A percentile compares a stretch with the other conserved stretches of the same genome.
Conservation (phyloP, 2,888 invertebrate genomes). For the Drosophila paranaensis region DNA sequence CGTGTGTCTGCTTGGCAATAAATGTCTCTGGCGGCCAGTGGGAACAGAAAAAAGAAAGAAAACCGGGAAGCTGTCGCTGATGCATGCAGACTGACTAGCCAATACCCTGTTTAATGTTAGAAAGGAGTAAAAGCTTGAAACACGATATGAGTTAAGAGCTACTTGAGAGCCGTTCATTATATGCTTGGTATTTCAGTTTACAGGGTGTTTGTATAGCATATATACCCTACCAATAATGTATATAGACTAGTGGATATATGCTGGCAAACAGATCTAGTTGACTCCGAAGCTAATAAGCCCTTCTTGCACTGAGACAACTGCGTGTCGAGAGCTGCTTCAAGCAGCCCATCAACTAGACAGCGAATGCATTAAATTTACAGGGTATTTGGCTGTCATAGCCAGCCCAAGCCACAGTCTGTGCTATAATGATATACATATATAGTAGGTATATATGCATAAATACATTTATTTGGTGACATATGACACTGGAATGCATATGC, state of each 20-base stretch:
- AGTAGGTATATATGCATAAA: too few species aligned
- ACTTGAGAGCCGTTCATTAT: not conserved
- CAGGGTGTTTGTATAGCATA: too few species aligned
- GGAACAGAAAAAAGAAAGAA: conserved; percentile 27
- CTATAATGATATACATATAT: not conserved
- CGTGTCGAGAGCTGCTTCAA: too few species aligned
- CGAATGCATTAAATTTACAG: not conserved
- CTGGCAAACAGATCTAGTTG: too few species aligned
- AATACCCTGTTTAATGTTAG: not conserved
- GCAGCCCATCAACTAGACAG: too few species aligned
- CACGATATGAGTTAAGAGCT: not conserved
- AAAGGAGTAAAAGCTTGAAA: not conserved
- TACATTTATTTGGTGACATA: not conserved
- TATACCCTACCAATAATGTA: too few species aligned
- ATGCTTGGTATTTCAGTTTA: too few species aligned
- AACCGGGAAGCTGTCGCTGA: not conserved
- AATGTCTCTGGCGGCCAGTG: conserved; percentile 76
- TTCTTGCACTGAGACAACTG: too few species aligned
- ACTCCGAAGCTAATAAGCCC: too few species aligned
- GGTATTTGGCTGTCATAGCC: not conserved
- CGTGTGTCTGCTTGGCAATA: conserved; percentile 47
- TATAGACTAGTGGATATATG: too few species aligned
- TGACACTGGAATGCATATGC: not conserved
- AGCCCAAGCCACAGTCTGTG: not conserved
- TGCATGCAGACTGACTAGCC: accelerated